A percentile compares a stretch with the other conserved stretches of the same genome.
These are phyloP conservation scores for Sclerodermus sp. DNA, from an alignment of 2,888 invertebrate genomes.

Conservation along the genomic window DNA sequence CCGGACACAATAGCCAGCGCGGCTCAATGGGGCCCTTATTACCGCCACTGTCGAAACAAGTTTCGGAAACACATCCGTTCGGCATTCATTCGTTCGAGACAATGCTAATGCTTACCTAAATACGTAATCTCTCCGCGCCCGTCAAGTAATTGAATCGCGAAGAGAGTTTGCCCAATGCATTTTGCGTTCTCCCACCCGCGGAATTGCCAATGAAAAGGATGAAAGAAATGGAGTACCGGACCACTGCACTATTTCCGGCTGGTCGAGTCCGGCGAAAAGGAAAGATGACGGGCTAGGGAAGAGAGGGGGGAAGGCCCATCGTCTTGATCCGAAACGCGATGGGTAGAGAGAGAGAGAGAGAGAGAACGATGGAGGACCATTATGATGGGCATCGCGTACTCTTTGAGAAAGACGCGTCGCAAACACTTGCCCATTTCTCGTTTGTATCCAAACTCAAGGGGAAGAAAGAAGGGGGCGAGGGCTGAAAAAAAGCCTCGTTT, in stretches of 20 bases:
- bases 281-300: too few species aligned
- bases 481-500: too few species aligned
- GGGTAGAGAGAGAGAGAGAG: background rate
- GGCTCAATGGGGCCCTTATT: slow-evolving; percentile 40
- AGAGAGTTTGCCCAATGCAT: background rate
- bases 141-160: slow-evolving; percentile 24
- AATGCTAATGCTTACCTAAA: slow-evolving; percentile 20
- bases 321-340: background rate
- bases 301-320: too few species aligned
- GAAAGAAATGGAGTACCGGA: background rate
- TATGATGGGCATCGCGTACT: too few species aligned
- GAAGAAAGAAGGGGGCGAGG: too few species aligned
- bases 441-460: too few species aligned
- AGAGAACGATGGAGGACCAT: too few species aligned
- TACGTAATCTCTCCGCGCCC: slow-evolving; percentile 25
- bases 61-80: slow-evolving; percentile 31
- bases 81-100: slow-evolving; percentile 23
- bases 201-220: background rate
- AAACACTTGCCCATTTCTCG: too few species aligned
- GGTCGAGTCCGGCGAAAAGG: slow-evolving; percentile 15
- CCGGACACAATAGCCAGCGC: slow-evolving; percentile 33
- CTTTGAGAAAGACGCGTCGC: too few species aligned
- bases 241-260: slow-evolving; percentile 27
- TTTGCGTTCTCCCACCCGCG: too few species aligned
- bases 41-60: slow-evolving; percentile 40